Base-by-base conservation (phyloP, 2,113 vertebrate genomes). In the Platichthys stellatus region DNA sequence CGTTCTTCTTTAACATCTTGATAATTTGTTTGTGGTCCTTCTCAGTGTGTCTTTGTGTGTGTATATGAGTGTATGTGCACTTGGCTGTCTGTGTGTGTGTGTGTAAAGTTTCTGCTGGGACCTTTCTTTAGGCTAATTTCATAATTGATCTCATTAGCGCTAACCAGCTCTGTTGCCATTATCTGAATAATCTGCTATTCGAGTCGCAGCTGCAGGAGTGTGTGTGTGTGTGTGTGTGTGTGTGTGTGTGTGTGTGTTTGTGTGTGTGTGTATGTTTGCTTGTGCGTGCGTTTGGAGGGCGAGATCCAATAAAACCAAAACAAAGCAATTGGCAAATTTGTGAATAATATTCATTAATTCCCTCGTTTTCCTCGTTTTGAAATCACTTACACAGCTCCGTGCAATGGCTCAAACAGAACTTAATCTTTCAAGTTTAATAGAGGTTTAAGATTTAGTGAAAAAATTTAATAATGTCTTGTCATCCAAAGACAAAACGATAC, bases 131-230 rank as follows among this genome's bases (percentile, higher is more conserved):
- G 69, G 61, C 75, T 74, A 74, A 88, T 90, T 88, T 87, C 54
- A 89, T 86, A 88, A 90, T 85, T 86, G 86, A 90, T 91, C 81
- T 69, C 67, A 84, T 89, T 88, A 90, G 74, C 35, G 3, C 4
- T 82, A 78, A 87, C 73, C 86, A 69, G 77, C 82, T 88, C 84
- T 72, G 76, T 62, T 80, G 64, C 74, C 71, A 89, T 87, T 77
- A 90, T 90, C 87, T 87, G 57, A 89, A 88, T 90, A 90, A 92
- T 92, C 90, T 81, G 86, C 21, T 69, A 76, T 84, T 76, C 78
- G 75, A 74, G 72, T 77, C 23, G 26, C 38, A 59, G 11, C 64
- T 51, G 69, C 63, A 47, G 38, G 47, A 20, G 66, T 17, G 60
- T 61, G 69, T 54, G 23, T 24, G 21, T 61, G 43, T 21, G 43